Evolutionary conservation across 2,888 invertebrate genomes (phyloP).

Genomic region (Pollenia labialis): DNA sequence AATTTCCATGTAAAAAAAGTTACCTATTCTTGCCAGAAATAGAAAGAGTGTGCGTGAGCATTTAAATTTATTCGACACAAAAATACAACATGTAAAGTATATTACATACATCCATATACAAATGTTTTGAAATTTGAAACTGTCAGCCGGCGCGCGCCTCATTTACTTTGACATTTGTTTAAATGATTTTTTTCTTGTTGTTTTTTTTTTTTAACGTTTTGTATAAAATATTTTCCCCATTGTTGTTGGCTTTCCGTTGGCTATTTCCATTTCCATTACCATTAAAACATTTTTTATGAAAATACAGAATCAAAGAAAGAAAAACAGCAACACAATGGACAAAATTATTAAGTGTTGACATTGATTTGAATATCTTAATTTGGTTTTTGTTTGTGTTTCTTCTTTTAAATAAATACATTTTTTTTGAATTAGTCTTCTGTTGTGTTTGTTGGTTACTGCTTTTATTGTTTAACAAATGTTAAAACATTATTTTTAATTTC

Average conservation of each 20-base stretch:
- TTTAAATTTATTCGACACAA: conserved; percentile 10
- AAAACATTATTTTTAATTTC: conserved; percentile 60
- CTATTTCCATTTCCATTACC: conserved; percentile 59
- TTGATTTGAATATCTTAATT: conserved; percentile 71
- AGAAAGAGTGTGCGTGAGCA: conserved; percentile 38
- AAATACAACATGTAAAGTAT: background rate
- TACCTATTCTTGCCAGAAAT: background rate
- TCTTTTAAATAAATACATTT: conserved; percentile 44
- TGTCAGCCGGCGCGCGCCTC: conserved; percentile 70
- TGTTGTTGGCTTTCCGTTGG: conserved; percentile 58
- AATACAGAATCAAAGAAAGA: background rate
- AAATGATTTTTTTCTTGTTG: conserved; percentile 30
- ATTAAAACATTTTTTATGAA: conserved; percentile 26
- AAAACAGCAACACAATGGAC: conserved; percentile 48
- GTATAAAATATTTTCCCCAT: conserved; percentile 7
- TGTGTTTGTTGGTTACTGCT: conserved; percentile 16
- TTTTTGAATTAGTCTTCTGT: conserved; percentile 31
- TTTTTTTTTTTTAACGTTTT: background rate
- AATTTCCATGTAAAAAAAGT: conserved; percentile 8
- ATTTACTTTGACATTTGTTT: conserved; percentile 68
- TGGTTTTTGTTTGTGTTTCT: conserved; percentile 44
- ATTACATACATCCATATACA: conserved; percentile 10
- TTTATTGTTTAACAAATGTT: conserved; percentile 40
- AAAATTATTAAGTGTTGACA: conserved; percentile 71
- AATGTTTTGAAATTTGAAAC: conserved; percentile 73